These are phyloP conservation scores for Drosophila bocqueti DNA, from an alignment of 1,140 invertebrate species.

Conservation along the genomic window DNA sequence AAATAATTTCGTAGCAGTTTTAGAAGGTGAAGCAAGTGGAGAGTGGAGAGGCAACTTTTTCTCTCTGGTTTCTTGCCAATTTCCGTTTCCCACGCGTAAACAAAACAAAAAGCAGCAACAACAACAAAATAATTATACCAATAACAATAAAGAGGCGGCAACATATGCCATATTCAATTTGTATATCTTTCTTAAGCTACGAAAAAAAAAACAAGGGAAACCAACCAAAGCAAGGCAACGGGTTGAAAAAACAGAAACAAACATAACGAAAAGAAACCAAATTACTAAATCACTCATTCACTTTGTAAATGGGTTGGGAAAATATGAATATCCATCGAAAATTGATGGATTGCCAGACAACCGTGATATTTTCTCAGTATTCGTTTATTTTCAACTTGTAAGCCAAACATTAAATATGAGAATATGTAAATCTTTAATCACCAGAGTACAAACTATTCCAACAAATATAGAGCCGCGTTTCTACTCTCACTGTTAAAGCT, in stretches of 20 bases:
- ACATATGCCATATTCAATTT: constrained; percentile 36
- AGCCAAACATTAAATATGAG: not conserved
- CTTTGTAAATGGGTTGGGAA: constrained; percentile 33
- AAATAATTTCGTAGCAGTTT: constrained; percentile 30
- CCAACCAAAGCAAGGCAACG: constrained; percentile 14
- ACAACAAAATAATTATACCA: constrained; percentile 36
- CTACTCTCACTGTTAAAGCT: not conserved
- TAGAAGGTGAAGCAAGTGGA: constrained; percentile 7
- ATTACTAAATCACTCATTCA: constrained; percentile 32
- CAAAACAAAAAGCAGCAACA: constrained; percentile 32
- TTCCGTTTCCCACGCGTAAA: constrained; percentile 73
- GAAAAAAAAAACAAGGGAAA: constrained; percentile 11
- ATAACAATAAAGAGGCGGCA: constrained; percentile 48
- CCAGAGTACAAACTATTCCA: not conserved
- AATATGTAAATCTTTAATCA: not conserved
- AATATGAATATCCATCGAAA: constrained; percentile 16
- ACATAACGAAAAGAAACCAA: constrained; percentile 10
- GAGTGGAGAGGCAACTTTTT: constrained; percentile 34
- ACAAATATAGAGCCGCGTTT: not conserved
- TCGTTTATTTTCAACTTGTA: not conserved
- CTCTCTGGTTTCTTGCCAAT: constrained; percentile 44
- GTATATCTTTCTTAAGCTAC: constrained; percentile 13
- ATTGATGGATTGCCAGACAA: constrained; percentile 17
- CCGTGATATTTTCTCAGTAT: not conserved
- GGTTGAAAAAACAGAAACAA: not conserved